phyloP scores from a whole-genome alignment of 2,113 vertebrate species.

The Pyrgilauda ruficollis region DNA sequence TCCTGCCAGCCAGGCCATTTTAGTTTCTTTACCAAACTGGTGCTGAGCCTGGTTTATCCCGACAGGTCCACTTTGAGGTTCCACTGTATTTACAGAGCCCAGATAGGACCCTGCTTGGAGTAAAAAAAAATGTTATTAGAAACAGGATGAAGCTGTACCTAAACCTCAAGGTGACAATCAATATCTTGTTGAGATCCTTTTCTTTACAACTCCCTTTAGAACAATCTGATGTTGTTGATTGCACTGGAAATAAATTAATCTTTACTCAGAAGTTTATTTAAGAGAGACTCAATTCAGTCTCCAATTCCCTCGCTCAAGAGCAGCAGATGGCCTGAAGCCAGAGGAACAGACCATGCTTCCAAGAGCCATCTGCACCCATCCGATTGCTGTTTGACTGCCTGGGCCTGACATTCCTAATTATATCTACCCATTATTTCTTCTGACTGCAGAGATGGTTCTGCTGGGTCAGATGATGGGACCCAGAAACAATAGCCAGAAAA shows the following conservation, averaged over 20 bases:
- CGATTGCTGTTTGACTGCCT: background rate
- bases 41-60: background rate
- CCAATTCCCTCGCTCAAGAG: background rate
- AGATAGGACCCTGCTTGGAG: background rate
- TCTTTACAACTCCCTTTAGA: background rate
- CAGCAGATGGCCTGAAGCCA: background rate
- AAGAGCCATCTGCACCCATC: background rate
- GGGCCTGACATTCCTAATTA: constrained; percentile 16
- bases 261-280: background rate
- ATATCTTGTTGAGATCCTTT: background rate
- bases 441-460: background rate
- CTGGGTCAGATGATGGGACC: background rate
- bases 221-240: background rate
- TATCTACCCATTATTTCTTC: background rate
- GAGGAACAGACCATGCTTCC: background rate
- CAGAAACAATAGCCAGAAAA: background rate
- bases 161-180: background rate
- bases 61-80: background rate
- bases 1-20: background rate
- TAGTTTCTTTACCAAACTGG: background rate
- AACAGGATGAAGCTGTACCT: background rate
- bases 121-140: background rate
- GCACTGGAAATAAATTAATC: background rate
- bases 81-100: background rate
- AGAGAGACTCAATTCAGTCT: background rate